Evolutionary conservation across 1,140 invertebrate species (phyloP).

Genomic region (Papilio polytes): DNA sequence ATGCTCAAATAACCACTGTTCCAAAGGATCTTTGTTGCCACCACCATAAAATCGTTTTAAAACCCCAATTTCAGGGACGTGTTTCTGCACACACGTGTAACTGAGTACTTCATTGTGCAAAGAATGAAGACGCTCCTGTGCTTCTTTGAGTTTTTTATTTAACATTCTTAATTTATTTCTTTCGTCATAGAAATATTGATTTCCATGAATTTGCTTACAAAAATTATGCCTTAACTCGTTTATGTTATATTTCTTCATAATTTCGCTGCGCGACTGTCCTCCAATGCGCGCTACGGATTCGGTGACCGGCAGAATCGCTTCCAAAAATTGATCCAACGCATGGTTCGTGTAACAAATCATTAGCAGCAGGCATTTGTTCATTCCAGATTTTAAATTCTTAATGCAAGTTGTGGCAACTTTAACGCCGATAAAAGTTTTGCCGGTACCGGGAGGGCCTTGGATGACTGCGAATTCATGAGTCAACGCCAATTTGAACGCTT

Average conservation of each 20-base stretch:
- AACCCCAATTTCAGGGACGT: conserved; percentile 42
- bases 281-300: conserved; percentile 89
- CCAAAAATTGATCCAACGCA: conserved; percentile 95
- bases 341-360: conserved; percentile 95
- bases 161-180: conserved; percentile 44
- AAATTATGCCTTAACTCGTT: conserved; percentile 57
- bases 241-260: conserved; percentile 82
- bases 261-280: conserved; percentile 86
- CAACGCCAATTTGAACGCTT: conserved; percentile 85
- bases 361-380: conserved; percentile 85
- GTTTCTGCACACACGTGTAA: conserved; percentile 43
- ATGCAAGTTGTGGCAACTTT: conserved; percentile 86
- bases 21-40: conserved; percentile 50
- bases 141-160: conserved; percentile 47
- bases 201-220: not conserved
- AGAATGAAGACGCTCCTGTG: conserved; percentile 50
- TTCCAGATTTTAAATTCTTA: conserved; percentile 67
- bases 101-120: conserved; percentile 54
- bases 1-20: conserved; percentile 65
- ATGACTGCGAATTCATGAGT: conserved; percentile 89
- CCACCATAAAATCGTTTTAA: conserved; percentile 45
- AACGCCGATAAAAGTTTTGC: conserved; percentile 91
- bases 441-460: conserved; percentile 92
- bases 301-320: conserved; percentile 86
- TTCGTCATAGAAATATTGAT: conserved; percentile 46